Percentiles rank a stretch among this genome's conserved stretches.
Evolutionary conservation across 2,113 vertebrate genomes (phyloP).

Genomic region (Calidris pugnax): DNA sequence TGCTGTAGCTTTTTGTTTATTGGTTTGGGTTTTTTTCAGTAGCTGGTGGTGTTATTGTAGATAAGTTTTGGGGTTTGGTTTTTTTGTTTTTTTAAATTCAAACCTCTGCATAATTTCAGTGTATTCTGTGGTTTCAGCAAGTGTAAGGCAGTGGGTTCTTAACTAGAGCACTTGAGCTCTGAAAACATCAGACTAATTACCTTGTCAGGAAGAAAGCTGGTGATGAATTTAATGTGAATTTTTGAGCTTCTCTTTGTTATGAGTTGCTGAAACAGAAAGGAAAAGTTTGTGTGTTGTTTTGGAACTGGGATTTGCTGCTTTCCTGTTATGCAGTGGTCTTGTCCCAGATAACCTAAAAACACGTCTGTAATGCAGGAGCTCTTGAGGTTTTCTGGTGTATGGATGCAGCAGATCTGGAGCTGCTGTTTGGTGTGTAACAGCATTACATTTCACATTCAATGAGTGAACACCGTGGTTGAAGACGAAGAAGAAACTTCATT

Average conservation of each 20-base stretch:
- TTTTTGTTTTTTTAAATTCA: neutral
- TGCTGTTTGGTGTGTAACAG: neutral
- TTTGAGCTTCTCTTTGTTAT: neutral
- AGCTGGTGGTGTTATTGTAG: neutral
- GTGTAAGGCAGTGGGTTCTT: neutral
- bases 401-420: neutral
- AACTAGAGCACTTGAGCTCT: neutral
- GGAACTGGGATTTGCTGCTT: neutral
- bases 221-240: neutral
- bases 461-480: neutral
- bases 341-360: neutral
- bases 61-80: neutral
- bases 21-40: neutral
- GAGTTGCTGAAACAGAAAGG: neutral
- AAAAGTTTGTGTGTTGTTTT: neutral
- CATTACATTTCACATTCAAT: neutral
- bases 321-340: neutral
- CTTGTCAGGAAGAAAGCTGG: neutral
- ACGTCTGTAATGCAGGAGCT: neutral
- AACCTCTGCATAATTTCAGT: neutral
- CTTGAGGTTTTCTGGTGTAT: neutral
- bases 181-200: neutral
- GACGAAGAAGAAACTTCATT: neutral
- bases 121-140: neutral
- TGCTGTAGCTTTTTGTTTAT: neutral